Conservation (phyloP, 2,797 vertebrate species). For the Tokudaia tokunoshimensis region DNA sequence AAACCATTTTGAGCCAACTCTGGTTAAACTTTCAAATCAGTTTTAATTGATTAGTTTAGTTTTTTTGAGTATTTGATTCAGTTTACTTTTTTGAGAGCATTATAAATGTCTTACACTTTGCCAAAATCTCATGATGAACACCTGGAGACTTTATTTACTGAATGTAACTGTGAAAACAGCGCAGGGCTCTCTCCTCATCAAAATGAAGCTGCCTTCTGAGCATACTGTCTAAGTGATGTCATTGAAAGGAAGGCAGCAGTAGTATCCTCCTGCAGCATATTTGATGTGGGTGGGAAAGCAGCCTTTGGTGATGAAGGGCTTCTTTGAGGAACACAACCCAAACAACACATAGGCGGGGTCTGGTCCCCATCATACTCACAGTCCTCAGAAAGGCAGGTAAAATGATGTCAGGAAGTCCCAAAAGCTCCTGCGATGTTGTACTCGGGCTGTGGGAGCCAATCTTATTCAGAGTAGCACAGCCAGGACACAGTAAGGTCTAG, state of each 20-base stretch:
- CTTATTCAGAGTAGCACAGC: too few species aligned
- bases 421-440: not conserved
- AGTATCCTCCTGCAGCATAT: not conserved
- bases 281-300: not conserved
- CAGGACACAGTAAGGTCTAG: too few species aligned
- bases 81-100: not conserved
- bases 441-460: too few species aligned
- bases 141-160: not conserved
- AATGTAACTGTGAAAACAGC: conserved; percentile 2
- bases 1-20: not conserved
- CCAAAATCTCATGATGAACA: not conserved
- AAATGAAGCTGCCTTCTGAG: conserved; percentile 1
- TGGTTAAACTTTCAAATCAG: conserved; percentile 36
- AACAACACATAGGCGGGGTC: not conserved
- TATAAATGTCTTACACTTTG: conserved; percentile 39
- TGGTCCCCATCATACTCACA: not conserved
- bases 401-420: not conserved
- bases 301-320: not conserved
- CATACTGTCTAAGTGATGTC: not conserved
- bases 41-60: conserved; percentile 41
- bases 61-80: not conserved
- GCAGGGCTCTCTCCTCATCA: not conserved
- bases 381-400: not conserved
- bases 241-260: not conserved
- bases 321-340: not conserved